Base-by-base conservation (phyloP, 37 sponge, comb jelly and placozoan genomes). In the Tethya wilhelma region DNA sequence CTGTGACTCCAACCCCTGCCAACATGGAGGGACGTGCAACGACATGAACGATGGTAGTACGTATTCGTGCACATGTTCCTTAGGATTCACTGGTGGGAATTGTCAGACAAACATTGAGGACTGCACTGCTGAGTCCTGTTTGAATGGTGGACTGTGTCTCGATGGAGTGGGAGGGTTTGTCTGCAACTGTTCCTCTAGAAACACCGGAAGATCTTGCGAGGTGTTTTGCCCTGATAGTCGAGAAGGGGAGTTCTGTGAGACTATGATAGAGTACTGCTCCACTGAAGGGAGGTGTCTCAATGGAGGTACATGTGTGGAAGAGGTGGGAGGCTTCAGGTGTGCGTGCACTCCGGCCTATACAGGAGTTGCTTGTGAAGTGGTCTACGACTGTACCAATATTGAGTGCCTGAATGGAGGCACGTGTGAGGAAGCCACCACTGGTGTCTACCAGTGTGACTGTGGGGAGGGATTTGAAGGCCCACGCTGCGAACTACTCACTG, bases 31-130 rank as follows among this genome's bases (percentile, higher is more conserved):
- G 7, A 38, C 37, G 23, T 91, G 92, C 71, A 45, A 41, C 20
- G 33, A 9, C 32, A 39, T 29, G 26, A 84, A 14, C 36, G 0
- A n/a, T 64, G 34, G 12, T 19, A 0, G 33, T 64, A 22, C 11
- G 31, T 92, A 72, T 33, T 1, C 31, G 1, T 92, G 93, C 46
- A 0, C 25, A 2, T 93, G 93, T 32, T 73, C 82, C 22, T 29
- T 49, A 17, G 86, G 89, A 22, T 93, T 83, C 79, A 46, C 65
- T 43, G 94, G 94, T 14, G 19, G 69, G 30, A 74, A 81, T 22
- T 93, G 94, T 76, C 75, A 82, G 45, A 76, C 3, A 0, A 62
- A 78, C 31, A 86, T 77, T 37, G 57, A 86, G 30, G 87, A 91
- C 8, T 91, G 92, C 40, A 44, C 2, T 20, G 28, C 43, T 17